Conservation (phyloP, 2,113 vertebrate species). For the Alexandromys fortis region DNA sequence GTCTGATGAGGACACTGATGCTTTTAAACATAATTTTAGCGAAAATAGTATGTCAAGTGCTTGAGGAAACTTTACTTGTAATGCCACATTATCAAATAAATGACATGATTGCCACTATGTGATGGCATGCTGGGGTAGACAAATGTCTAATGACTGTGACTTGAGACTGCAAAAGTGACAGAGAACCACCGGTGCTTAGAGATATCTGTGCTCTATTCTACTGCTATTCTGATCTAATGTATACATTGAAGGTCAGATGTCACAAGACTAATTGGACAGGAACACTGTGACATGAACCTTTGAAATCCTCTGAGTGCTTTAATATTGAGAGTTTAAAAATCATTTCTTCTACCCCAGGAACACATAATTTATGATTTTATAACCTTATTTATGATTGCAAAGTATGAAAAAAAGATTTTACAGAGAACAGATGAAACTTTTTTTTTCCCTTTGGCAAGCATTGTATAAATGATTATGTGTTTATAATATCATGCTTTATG, state of each 20-base stretch:
- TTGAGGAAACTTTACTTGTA: neutral
- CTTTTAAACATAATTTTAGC: neutral
- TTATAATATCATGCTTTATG: neutral
- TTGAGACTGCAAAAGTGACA: neutral
- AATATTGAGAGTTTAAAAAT: constrained; percentile 1
- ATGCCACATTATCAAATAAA: neutral
- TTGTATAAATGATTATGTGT: neutral
- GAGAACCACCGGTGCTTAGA: neutral
- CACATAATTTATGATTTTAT: neutral
- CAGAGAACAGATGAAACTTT: neutral
- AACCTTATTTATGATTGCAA: neutral
- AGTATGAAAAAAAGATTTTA: neutral
- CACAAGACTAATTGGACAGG: neutral
- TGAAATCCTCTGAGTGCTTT: neutral
- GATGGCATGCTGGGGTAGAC: neutral
- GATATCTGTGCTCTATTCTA: neutral
- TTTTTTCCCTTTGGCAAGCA: neutral
- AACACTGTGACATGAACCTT: neutral
- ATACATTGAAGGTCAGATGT: neutral
- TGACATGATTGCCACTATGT: neutral
- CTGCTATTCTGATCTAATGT: neutral
- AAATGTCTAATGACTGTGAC: neutral
- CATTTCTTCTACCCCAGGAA: neutral
- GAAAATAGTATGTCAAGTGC: neutral
- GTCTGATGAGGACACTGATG: neutral